Evolutionary conservation across 2,888 invertebrate species (phyloP), one percentile per base, ranked within the genome.

Genomic region (Leptopilina syphax): DNA sequence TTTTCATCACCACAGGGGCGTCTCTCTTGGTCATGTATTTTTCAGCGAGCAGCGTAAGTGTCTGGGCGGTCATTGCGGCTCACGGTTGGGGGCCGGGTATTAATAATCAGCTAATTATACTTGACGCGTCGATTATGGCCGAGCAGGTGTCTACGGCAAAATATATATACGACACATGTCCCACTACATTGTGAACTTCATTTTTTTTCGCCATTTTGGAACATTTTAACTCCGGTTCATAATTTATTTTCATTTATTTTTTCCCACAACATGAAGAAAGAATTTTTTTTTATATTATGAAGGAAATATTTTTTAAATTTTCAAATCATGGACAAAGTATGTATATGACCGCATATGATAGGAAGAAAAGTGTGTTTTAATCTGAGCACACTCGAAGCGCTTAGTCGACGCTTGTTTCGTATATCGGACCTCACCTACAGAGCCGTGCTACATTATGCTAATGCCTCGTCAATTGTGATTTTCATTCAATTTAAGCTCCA

Each of bases 401-500:
- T 85, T 82, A 83, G 79, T 82, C 81, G 84, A 85, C 81, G 84
- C 84, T 81, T 80, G 83, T 85, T 81, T 79, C 82, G 82, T 84
- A 85, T 86, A 85, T 86, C 86, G 81, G 84, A 85, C 87, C 86
- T 86, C 85, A 85, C 85, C 85, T 85, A 84, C 85, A 82, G 86
- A 86, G 85, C 83, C 86, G 84, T 85, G 84, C 85, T 85, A 87
- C 85, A 86, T 86, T 88, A 88, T 87, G 87, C 87, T 87, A 88
- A 88, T 88, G 86, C 84, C 86, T 86, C 85, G 87, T 88, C 87
- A 87, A 87, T 85, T 86, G 87, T 87, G 87, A 87, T 86, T 87
- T 87, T 87, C 87, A 88, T 88, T 88, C 86, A 87, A 87, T 88
- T 87, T 87, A 88, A 87, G 85, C 84, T 83, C 86, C 86, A 80